Conservation (phyloP, 2,797 vertebrate genomes). For the Galaxias olidus region DNA sequence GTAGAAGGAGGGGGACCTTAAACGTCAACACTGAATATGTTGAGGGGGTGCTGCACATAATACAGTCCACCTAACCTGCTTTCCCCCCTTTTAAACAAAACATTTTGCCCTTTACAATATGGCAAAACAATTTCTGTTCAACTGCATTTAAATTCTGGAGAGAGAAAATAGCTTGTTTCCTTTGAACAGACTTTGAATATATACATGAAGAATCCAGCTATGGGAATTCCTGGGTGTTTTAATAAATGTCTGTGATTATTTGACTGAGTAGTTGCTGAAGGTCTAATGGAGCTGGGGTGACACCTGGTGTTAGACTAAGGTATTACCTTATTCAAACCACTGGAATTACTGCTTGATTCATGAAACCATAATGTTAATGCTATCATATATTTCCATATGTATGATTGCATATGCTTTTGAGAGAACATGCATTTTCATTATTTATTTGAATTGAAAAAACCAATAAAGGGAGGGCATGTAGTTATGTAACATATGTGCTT, state of each 20-base stretch:
- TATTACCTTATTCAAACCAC: constrained; percentile 13
- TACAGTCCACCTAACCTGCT: constrained; percentile 38
- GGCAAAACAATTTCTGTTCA: constrained; percentile 38
- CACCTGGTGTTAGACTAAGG: constrained; percentile 49
- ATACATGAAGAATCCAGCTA: constrained; percentile 69
- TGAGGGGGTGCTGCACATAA: constrained; percentile 17
- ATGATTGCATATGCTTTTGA: neutral
- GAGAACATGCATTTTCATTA: too few relatives aligned
- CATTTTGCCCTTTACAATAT: constrained; percentile 50
- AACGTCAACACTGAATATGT: constrained; percentile 22
- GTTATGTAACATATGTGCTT: too few relatives aligned
- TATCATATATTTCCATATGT: constrained; percentile 11
- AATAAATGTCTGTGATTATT: constrained; percentile 58
- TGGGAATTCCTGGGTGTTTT: constrained; percentile 64
- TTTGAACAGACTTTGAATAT: constrained; percentile 59
- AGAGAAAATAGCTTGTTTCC: constrained; percentile 59
- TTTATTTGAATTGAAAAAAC: too few relatives aligned
- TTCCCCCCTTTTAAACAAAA: constrained; percentile 35
- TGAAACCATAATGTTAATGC: neutral
- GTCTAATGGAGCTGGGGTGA: constrained; percentile 65
- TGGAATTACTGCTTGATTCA: neutral
- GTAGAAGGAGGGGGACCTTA: constrained; percentile 33
- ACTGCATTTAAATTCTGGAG: constrained; percentile 23
- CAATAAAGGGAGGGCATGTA: too few relatives aligned
- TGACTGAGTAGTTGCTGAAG: constrained; percentile 5